Base-by-base conservation (phyloP, 1,140 invertebrate genomes). In the Procambarus virginalis region DNA sequence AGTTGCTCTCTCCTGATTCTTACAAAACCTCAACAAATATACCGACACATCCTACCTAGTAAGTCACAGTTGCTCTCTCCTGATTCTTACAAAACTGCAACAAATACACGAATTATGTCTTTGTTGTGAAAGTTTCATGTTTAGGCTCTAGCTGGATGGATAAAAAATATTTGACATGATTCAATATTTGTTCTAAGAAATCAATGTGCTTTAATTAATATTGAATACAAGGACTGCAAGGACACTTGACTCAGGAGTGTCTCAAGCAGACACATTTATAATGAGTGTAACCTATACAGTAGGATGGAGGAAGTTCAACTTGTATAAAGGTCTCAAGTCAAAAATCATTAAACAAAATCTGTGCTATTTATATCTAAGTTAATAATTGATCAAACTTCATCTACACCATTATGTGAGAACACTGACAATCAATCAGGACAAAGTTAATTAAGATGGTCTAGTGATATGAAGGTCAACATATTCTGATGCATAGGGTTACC, bases 311-410 rank as follows among this genome's bases (percentile, higher is more conserved):
- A 68, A 68, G 64, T 20, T 68, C 5, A 68, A 68, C 64, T n/a
- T 68, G 64, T 68, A 68, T 68, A 68, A 68, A 68, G 64, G 12
- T 68, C 64, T 68, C 20, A 68, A 55, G 51, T 68, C 64, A 68
- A 68, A 68, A 20, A 68, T 68, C 17, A 68, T 68, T n/a, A n/a
- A 17, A 68, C 12, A 68, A 68, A 68, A 68, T n/a, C 20, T 68
- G 20, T n/a, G 20, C 20, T 68, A 17, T 68, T 68, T 17, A 2
- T 68, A 68, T 68, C 14, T 68, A n/a, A 68, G 12, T 68, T 5
- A 20, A 68, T 5, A 68, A 17, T 68, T 20, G 20, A 68, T 20
- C 64, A n/a, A 68, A 68, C 20, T 20, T 68, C 14, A 68, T 17
- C 60, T 20, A 68, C 64, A 68, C 20, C 64, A 17, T n/a, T 5